These are phyloP conservation scores for Chelmon rostratus DNA, from an alignment of 2,797 vertebrate species.

Conservation along the genomic window DNA sequence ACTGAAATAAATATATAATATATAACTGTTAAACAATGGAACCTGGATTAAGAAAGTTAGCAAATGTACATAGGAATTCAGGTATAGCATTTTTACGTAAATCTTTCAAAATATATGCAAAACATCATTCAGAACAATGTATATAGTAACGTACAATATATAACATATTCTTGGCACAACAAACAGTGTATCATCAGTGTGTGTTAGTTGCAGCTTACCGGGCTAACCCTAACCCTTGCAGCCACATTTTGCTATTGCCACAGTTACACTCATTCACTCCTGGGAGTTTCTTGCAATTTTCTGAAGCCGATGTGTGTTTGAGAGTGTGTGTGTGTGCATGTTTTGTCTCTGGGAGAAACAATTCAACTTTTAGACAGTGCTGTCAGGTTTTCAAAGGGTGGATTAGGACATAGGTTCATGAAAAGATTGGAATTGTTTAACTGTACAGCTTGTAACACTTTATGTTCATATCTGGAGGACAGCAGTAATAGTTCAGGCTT, in stretches of 20 bases:
- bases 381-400: not conserved
- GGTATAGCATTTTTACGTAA: too few relatives aligned
- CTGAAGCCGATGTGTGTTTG: constrained; percentile 8
- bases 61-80: too few relatives aligned
- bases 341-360: not conserved
- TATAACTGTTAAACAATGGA: too few relatives aligned
- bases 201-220: not conserved
- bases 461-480: not conserved
- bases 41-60: too few relatives aligned
- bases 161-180: not conserved
- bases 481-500: not conserved
- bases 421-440: not conserved
- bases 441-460: not conserved
- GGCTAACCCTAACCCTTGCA: too few relatives aligned
- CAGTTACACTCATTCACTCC: not conserved
- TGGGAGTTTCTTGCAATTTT: not conserved
- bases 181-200: not conserved
- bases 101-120: too few relatives aligned
- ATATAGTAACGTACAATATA: not conserved
- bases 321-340: not conserved
- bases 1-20: too few relatives aligned
- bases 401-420: too few relatives aligned
- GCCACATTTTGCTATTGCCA: not conserved
- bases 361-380: not conserved
- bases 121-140: not conserved